phyloP scores from a whole-genome alignment of 2,888 invertebrate species.

The Andrena bicolor region DNA sequence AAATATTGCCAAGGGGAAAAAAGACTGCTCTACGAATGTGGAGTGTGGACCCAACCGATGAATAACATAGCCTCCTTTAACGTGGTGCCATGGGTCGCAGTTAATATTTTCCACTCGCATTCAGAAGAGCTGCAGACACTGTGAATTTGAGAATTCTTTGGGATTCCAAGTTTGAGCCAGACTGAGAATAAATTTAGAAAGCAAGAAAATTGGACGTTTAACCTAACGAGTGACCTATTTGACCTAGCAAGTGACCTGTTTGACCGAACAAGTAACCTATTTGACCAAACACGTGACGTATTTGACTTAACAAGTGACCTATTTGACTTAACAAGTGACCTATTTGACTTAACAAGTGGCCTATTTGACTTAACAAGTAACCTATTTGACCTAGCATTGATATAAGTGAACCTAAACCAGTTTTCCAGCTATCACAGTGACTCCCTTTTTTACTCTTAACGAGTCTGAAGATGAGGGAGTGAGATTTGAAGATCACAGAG shows the following conservation, averaged over 20 bases:
- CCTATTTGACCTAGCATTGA: no score
- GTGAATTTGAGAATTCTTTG: not conserved
- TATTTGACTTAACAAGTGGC: no score
- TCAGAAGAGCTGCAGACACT: not conserved
- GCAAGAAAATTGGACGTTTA: no score
- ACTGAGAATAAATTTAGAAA: no score
- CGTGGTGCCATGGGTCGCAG: constrained; percentile 5
- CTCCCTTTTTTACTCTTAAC: constrained; percentile 36
- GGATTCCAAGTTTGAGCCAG: not conserved
- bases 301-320: no score
- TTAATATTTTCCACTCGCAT: constrained; percentile 19
- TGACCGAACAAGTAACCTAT: no score
- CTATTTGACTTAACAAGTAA: no score
- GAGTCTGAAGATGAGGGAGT: constrained; percentile 25
- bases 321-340: no score
- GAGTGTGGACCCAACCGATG: constrained; percentile 26
- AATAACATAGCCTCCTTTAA: constrained; percentile 43
- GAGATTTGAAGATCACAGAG: constrained; percentile 50
- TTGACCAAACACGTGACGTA: no score
- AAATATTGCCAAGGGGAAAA: constrained; percentile 39
- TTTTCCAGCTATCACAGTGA: constrained; percentile 34
- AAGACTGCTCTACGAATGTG: constrained; percentile 20
- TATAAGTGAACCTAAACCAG: constrained; percentile 17
- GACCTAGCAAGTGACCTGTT: no score
- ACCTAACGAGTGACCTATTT: no score